Base-by-base conservation (phyloP, 2,113 vertebrate genomes). In the Murina feae region DNA sequence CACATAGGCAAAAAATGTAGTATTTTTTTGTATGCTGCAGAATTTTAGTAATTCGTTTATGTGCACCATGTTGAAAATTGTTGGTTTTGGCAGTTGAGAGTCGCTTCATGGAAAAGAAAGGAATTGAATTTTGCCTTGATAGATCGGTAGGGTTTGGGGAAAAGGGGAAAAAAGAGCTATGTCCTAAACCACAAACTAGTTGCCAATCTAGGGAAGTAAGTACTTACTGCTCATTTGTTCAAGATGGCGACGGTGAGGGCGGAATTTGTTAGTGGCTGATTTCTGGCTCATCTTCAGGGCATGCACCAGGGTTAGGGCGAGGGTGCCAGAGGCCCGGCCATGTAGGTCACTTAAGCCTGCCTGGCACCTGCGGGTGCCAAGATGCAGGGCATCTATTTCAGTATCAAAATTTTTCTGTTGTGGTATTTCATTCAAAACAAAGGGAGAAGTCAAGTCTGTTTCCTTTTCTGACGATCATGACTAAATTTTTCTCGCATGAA, bases 401-500 rank as follows among this genome's bases (percentile, higher is more conserved):
- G 5, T 18, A 51, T 71, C 30, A 14, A 3, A 42, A 30, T 72
- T 49, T 76, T 89, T 65, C 58, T 60, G 6, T 44, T 80, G 66
- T 17, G 44, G 91, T 53, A 21, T 93, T 97, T 92, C 80, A 72
- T 96, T 95, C 90, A 96, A 86, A 90, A 94, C 85, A 68, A 58
- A 66, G 68, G 66, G 68, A 49, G 75, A 92, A 81, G 76, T 71
- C 81, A 49, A 28, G 39, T 55, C 35, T 39, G 86, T 91, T 68
- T 87, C n/a, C 35, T 94, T 69, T 94, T 91, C 81, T 90, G 63
- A 92, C 21, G 35, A 68, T 78, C 88, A 28, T 88, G 90, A 83
- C 92, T 88, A 74, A 76, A 92, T 95, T 90, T 81, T 91, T 84
- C 92, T 89, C 91, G 90, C 95, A 93, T 92, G 93, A 96, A 93